phyloP scores from a whole-genome alignment of 2,888 invertebrate genomes.

The Sepioteuthis lessoniana region DNA sequence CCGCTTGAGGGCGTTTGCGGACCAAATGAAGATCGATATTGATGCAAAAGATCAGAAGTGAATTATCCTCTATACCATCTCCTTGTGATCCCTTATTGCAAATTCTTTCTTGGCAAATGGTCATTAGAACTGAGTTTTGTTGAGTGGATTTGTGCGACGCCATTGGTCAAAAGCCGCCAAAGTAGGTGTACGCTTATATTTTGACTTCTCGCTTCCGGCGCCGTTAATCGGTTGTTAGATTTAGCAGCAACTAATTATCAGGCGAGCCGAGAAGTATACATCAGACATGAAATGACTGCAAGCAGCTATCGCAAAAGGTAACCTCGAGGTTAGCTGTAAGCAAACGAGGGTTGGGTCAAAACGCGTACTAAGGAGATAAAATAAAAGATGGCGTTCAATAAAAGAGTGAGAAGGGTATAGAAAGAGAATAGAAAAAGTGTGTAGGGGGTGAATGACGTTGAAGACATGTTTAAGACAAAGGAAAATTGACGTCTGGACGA shows the following conservation, averaged over 20 bases:
- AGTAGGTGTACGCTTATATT: background rate
- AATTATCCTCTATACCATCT: background rate
- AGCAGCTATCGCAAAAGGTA: background rate
- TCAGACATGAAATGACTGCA: background rate
- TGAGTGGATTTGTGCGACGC: background rate
- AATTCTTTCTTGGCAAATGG: background rate
- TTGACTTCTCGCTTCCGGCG: background rate
- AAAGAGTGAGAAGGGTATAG: background rate
- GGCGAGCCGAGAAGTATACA: background rate
- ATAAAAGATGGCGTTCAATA: too few relatives aligned
- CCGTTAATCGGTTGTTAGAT: background rate
- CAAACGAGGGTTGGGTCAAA: background rate
- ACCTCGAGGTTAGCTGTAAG: background rate
- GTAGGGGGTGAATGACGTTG: background rate
- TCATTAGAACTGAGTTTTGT: background rate
- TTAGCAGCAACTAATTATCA: background rate
- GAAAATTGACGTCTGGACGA: too few relatives aligned
- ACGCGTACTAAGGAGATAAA: background rate
- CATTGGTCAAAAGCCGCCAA: background rate
- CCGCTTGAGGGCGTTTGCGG: background rate
- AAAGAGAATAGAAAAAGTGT: background rate
- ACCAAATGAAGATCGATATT: background rate
- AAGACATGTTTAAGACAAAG: too few relatives aligned
- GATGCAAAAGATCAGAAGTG: background rate
- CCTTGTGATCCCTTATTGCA: background rate